Conservation (phyloP, 2,113 vertebrate genomes). For the Thunnus maccoyii region DNA sequence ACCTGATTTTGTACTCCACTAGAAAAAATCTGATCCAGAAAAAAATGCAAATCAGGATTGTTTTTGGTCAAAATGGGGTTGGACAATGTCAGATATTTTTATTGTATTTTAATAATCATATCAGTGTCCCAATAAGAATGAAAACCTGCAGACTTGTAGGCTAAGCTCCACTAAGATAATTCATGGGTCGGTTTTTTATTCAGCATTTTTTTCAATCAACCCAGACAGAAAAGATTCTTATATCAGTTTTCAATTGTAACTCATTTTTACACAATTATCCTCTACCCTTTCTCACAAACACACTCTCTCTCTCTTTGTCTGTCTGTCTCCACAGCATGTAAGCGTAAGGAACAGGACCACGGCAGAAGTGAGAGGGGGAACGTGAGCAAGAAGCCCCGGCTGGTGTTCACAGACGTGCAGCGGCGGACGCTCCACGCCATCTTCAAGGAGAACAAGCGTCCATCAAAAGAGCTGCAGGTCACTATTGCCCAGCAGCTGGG, state of each 20-base stretch:
- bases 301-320: conserved; percentile 29
- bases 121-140: neutral
- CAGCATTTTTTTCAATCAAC: neutral
- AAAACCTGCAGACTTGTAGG: neutral
- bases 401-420: conserved; percentile 99
- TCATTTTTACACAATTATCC: neutral
- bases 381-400: conserved; percentile 94
- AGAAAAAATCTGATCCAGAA: neutral
- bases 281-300: conserved; percentile 9
- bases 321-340: conserved; percentile 89
- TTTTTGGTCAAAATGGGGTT: neutral
- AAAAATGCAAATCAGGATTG: neutral
- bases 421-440: conserved; percentile 99
- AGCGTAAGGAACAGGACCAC: conserved; percentile 98
- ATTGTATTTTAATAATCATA: neutral
- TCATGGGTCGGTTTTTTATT: neutral
- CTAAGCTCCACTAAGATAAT: neutral
- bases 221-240: neutral
- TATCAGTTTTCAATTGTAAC: neutral
- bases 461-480: conserved; percentile 98
- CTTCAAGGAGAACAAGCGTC: conserved; percentile 99
- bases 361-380: conserved; percentile 92
- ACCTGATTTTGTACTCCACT: neutral
- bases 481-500: conserved; percentile 99
- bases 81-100: neutral